phyloP scores from a whole-genome alignment of 2,113 vertebrate species.

The Beaufortia kweichowensis region DNA sequence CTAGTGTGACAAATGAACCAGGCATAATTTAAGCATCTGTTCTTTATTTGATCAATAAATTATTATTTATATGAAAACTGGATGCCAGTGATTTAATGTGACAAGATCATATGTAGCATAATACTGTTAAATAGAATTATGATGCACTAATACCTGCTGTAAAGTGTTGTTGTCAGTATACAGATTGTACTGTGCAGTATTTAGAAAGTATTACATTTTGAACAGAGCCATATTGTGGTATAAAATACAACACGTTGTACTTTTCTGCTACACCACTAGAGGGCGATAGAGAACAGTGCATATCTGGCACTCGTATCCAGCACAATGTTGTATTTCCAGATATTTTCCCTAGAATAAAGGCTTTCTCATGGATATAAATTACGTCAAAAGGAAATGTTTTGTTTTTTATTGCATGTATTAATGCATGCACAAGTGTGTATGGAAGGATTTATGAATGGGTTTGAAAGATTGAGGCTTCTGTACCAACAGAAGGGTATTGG shows the following conservation, averaged over 20 bases:
- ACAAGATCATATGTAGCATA: no score
- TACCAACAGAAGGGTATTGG: conserved; percentile 53
- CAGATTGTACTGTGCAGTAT: not conserved
- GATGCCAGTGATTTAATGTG: no score
- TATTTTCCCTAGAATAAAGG: not conserved
- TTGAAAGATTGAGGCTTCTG: conserved; percentile 25
- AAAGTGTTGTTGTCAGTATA: not conserved
- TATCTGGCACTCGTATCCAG: not conserved
- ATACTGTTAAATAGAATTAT: no score
- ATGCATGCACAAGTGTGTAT: not conserved
- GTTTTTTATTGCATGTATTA: not conserved
- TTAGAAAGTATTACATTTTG: not conserved
- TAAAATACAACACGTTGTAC: not conserved
- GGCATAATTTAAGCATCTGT: no score
- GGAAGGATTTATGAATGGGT: not conserved
- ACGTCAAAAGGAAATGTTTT: not conserved
- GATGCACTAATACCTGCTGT: no score
- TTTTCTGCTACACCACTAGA: conserved; percentile 43
- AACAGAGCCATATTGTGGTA: not conserved
- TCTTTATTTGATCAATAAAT: no score
- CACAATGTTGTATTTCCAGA: not conserved
- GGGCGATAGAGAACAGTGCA: conserved; percentile 24
- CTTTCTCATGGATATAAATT: conserved; percentile 6
- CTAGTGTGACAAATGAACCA: no score
- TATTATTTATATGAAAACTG: no score